These are phyloP conservation scores for Psammodynastes pulverulentus DNA, from an alignment of 2,113 vertebrate genomes.

Conservation along the genomic window DNA sequence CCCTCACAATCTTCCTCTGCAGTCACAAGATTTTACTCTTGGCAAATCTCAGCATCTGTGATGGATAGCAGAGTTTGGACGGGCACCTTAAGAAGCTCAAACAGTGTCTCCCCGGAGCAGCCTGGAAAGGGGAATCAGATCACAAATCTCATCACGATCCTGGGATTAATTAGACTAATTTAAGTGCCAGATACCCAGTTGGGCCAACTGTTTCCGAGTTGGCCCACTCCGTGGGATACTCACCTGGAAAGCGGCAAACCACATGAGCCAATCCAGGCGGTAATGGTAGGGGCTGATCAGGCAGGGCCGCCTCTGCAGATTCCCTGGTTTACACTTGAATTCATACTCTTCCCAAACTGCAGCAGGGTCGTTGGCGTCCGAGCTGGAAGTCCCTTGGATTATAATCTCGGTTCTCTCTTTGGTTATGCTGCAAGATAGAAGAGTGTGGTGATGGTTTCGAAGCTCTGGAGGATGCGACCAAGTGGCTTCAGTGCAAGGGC, in stretches of 20 bases:
- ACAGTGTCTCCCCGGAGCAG: neutral
- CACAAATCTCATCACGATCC: neutral
- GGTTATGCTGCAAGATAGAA: constrained; percentile 75
- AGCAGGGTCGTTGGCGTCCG: constrained; percentile 73
- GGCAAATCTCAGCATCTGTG: neutral
- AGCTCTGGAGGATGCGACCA: accelerated
- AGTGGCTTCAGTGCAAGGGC: neutral
- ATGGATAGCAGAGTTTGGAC: neutral
- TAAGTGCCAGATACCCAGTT: neutral
- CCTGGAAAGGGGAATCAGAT: neutral
- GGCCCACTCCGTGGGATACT: too few relatives aligned
- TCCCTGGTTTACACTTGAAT: constrained; percentile 92
- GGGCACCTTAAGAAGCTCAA: neutral
- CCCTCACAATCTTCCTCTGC: neutral
- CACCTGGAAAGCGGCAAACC: constrained; percentile 96
- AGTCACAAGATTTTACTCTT: neutral
- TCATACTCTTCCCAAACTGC: constrained; percentile 91
- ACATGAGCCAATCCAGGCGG: constrained; percentile 98
- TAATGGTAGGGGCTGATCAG: constrained; percentile 90
- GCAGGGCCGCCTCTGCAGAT: constrained; percentile 76
- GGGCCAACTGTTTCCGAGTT: neutral
- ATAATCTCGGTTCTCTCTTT: constrained; percentile 92
- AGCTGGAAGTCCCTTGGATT: constrained; percentile 85
- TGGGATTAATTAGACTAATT: neutral
- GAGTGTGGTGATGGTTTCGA: accelerated